Percentiles rank a stretch among this genome's conserved stretches.
Evolutionary conservation across 2,888 invertebrate genomes (phyloP).

Genomic region (Orchesellides sinensis): DNA sequence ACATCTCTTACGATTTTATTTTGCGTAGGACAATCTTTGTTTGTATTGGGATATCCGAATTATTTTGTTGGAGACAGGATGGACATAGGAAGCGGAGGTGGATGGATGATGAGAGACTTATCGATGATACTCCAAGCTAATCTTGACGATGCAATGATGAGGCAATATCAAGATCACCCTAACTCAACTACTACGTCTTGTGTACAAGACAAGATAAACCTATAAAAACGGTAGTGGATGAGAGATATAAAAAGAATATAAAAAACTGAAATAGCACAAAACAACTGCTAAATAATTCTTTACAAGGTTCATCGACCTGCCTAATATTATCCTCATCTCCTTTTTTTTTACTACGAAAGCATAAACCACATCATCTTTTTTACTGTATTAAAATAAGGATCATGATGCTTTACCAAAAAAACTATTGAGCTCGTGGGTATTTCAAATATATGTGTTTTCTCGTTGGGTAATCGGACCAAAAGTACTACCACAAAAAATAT

Average conservation of each 20-base stretch:
- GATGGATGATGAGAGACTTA: background rate
- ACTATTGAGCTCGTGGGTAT: constrained; percentile 28
- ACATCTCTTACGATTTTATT: no score
- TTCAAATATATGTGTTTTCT: background rate
- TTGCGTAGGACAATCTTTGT: no score
- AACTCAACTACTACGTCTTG: constrained; percentile 24
- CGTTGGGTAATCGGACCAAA: background rate
- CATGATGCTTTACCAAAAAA: no score
- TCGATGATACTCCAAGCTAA: background rate
- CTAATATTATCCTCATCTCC: constrained; percentile 5
- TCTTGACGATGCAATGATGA: constrained; percentile 33
- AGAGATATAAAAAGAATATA: background rate
- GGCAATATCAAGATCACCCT: constrained; percentile 62
- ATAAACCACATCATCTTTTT: constrained; percentile 45
- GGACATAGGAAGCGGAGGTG: constrained; percentile 8
- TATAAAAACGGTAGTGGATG: background rate
- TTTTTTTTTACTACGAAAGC: constrained; percentile 42
- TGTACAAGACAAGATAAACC: background rate
- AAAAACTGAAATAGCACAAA: background rate
- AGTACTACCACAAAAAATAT: background rate
- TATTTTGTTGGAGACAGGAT: background rate
- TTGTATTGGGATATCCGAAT: no score
- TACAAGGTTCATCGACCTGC: constrained; percentile 60
- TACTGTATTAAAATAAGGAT: no score
- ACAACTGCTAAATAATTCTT: constrained; percentile 55